Percentiles rank a stretch among this genome's conserved stretches.
Conservation (phyloP, 2,797 vertebrate genomes). For the Cirrhinus molitorella region DNA sequence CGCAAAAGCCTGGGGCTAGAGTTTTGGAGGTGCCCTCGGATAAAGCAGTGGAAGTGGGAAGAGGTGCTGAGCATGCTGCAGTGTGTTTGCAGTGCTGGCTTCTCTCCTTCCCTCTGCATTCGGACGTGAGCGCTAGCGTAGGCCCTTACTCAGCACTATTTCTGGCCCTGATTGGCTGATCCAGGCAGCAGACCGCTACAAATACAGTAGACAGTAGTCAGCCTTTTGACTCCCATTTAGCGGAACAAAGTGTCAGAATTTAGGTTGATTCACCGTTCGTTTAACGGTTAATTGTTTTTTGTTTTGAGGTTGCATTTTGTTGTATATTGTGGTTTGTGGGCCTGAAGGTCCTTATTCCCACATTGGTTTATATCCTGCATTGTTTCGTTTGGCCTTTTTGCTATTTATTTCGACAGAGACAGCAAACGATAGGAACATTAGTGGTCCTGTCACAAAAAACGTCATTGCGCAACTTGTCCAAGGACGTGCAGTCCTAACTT, state of each 20-base stretch:
- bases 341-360: background rate
- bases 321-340: background rate
- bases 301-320: background rate
- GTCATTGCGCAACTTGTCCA: background rate
- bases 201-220: slow-evolving; percentile 68
- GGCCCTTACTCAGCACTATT: slow-evolving; percentile 89
- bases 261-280: background rate
- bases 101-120: slow-evolving; percentile 75
- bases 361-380: background rate
- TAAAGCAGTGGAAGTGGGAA: slow-evolving; percentile 62
- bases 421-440: background rate
- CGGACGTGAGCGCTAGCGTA: slow-evolving; percentile 79
- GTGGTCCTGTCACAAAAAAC: background rate
- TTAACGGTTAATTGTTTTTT: background rate
- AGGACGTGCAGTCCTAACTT: background rate
- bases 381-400: background rate
- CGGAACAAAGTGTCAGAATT: slow-evolving; percentile 16
- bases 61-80: slow-evolving; percentile 77
- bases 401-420: background rate
- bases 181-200: slow-evolving; percentile 75
- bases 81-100: slow-evolving; percentile 81
- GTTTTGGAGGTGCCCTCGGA: slow-evolving; percentile 34
- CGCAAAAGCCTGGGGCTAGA: slow-evolving; percentile 42
- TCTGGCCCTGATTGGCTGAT: slow-evolving; percentile 81
- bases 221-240: slow-evolving; percentile 34